Evolutionary conservation across 2,797 vertebrate genomes (phyloP).

Genomic region (Oreochromis mossambicus): DNA sequence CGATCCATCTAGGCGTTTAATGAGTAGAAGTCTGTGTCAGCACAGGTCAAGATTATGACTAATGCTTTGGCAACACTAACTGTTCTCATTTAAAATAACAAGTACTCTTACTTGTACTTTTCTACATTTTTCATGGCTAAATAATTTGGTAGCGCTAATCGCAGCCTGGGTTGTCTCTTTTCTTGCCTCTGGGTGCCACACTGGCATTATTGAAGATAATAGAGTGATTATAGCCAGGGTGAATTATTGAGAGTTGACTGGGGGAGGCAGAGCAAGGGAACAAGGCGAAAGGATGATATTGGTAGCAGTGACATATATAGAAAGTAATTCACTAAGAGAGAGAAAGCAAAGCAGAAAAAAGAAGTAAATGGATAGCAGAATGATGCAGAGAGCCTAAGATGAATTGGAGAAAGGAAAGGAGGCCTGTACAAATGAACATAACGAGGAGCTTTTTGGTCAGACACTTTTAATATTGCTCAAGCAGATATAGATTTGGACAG

Average conservation of each 20-base stretch:
- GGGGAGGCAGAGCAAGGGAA: background rate
- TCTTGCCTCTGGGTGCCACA: constrained; percentile 13
- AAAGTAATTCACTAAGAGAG: constrained; percentile 5
- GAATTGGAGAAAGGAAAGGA: background rate
- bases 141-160: background rate
- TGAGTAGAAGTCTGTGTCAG: background rate
- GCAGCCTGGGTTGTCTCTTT: background rate
- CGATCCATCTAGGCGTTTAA: background rate
- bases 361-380: background rate
- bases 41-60: background rate
- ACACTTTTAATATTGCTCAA: background rate
- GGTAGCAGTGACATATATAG: constrained; percentile 11
- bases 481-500: background rate
- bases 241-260: constrained; percentile 47
- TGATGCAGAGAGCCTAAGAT: background rate
- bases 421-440: background rate
- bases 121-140: background rate
- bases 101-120: too few species aligned
- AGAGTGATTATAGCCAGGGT: constrained; percentile 48
- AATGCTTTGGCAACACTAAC: background rate
- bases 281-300: background rate
- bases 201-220: constrained; percentile 55
- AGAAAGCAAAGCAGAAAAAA: background rate
- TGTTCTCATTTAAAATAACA: background rate
- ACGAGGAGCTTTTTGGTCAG: background rate